Base-by-base conservation (phyloP, 2,797 vertebrate species). In the Gila robusta region DNA sequence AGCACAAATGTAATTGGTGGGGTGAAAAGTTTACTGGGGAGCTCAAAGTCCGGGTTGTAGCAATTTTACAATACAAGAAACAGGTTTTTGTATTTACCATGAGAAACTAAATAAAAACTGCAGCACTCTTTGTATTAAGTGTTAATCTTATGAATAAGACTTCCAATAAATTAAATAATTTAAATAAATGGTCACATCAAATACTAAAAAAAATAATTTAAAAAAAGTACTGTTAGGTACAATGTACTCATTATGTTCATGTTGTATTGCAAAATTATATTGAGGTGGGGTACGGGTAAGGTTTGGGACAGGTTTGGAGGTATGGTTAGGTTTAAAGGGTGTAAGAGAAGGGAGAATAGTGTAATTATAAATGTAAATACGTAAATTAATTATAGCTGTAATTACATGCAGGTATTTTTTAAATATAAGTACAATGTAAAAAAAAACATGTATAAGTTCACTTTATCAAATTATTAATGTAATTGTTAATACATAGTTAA, bases 1-100 rank as follows among this genome's bases (percentile, higher is more conserved):
- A 26, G 39, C 66, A 39, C 44, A 59, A 76, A 81, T 11, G 12
- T 73, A 54, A 32, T 35, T 39, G 12, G 71, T 85, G 35, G 17
- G 54, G 73, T 82, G 35, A 78, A 82, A 82, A 79, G 73, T 81
- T 85, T 44, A 82, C 73, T 77, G 44, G 32, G 44, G 41, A 73
- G 69, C 79, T 79, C 83, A 89, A 69, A 69, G 76, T 49, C 44
- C 79, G 72, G 5, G 52, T 70, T 37, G 37, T 26, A 28, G 39
- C 64, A 32, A 39, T 78, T 83, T 52, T 26, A 86, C 70, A 54
- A 6, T 49, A 64, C 9, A 12, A 37, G 9, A 23, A 83, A 83
- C 71, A 39, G 17, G 10, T 37, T 37, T 76, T 26, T 26, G 16
- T 5, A n/a, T 49, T 35, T 4, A 23, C 21, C 44, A 35, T 37